Conservation (phyloP, 1,140 invertebrate genomes). For the Diuraphis noxia region DNA sequence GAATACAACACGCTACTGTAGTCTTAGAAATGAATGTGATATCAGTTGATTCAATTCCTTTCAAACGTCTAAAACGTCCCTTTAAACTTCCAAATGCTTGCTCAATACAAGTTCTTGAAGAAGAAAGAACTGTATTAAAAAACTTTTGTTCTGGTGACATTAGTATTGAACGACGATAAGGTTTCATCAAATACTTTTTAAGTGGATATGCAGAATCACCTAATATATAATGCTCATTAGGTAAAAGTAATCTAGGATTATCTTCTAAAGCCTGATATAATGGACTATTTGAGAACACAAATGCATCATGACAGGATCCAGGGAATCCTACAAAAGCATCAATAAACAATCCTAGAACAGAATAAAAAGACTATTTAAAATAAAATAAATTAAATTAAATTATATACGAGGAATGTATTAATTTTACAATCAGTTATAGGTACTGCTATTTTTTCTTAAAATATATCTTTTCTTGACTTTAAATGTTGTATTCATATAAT, state of each 20-base stretch:
- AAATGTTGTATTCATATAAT: no score
- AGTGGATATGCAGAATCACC: conserved; percentile 1
- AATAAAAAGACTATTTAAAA: background rate
- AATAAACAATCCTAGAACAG: background rate
- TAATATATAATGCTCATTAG: background rate
- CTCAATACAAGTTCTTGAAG: background rate
- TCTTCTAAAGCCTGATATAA: background rate
- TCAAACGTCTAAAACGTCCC: background rate
- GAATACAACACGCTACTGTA: background rate
- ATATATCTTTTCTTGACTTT: no score
- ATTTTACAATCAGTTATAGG: background rate
- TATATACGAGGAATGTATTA: no score
- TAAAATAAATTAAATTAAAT: no score
- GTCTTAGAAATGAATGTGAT: background rate
- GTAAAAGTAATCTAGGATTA: background rate
- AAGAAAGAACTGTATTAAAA: background rate
- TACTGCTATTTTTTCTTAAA: no score
- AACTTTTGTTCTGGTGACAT: background rate
- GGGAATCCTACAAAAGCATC: conserved; percentile 3
- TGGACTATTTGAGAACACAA: background rate
- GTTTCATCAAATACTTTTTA: background rate
- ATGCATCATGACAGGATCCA: conserved; percentile 4
- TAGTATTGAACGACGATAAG: background rate
- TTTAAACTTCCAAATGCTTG: background rate
- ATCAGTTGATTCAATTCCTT: background rate